Conservation (phyloP, 2,888 invertebrate species). For the Crocallis elinguaria region DNA sequence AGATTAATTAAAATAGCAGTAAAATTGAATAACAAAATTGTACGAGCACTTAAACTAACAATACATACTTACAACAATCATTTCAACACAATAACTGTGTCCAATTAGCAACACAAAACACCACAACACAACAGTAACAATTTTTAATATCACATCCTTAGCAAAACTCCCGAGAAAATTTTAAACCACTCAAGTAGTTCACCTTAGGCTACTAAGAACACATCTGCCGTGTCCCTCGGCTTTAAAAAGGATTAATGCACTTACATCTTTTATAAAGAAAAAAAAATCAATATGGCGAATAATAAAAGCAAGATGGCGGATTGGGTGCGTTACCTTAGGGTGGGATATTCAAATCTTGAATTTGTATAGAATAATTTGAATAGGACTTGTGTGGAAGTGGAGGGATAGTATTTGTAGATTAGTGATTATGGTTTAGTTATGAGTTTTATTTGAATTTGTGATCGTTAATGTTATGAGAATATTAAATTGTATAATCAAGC, state of each 20-base stretch:
- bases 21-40: neutral
- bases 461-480: too few relatives aligned
- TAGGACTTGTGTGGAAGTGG: neutral
- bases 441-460: too few relatives aligned
- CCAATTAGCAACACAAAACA: conserved; percentile 9
- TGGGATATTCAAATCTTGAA: conserved; percentile 30
- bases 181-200: conserved; percentile 41
- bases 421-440: too few relatives aligned
- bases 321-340: conserved; percentile 58
- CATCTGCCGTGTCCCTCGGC: conserved; percentile 60
- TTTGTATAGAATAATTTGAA: conserved; percentile 16
- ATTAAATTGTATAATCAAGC: too few relatives aligned
- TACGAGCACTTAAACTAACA: neutral
- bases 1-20: too few relatives aligned
- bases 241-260: conserved; percentile 62
- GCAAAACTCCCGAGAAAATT: conserved; percentile 12
- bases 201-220: conserved; percentile 57
- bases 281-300: conserved; percentile 71
- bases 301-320: conserved; percentile 71
- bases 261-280: conserved; percentile 64
- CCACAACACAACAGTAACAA: conserved; percentile 19
- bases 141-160: conserved; percentile 22
- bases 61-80: neutral
- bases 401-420: too few relatives aligned
- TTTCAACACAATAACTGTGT: neutral